Evolutionary conservation across 2,888 invertebrate genomes (phyloP), one percentile per base, ranked within the genome.

Genomic region (Drosophila robusta): DNA sequence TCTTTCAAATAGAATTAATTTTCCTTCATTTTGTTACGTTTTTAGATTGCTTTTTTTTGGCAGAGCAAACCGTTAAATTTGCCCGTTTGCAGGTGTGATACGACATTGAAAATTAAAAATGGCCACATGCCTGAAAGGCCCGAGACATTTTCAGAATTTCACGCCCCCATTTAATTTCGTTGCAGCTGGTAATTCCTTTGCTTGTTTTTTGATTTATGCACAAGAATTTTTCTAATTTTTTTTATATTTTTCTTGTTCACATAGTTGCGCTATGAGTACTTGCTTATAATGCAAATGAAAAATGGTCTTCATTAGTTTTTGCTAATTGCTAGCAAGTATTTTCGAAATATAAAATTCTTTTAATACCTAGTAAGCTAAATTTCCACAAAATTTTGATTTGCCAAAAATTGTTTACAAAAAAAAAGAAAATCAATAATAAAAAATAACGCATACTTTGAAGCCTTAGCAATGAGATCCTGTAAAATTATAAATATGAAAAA

Each of bases 271-370:
- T 38, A 47, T 54, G 46, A 47, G 39, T 14, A 18, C 29, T 29
- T 14, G 34, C 16, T 26, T 12, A 26, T 29, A 63, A 16, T 16
- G 6, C 16, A 61, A 49, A 57, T 68, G 56, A 83, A 66, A 51
- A 63, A 77, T 67, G 58, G 61, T 41, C 41, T 54, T 54, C 26
- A 80, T 86, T 70, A 60, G 56, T 64, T 54, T 45, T 67, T n/a
- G 16, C 73, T 86, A 83, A 83, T 83, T 84, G 72, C 55, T 12
- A 41, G 22, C 38, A 36, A 16, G 42, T 57, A n/a, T 57, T 45
- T 52, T 68, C 52, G 54, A 57, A 50, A 63, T 46, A 52, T 70
- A 63, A 18, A 42, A 44, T 51, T 36, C 36, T 12, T 8, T 26
- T 11, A 24, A 11, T 46, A 26, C 29, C 62, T 54, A 54, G 34